Evolutionary conservation across 2,888 invertebrate species (phyloP).

Genomic region (Lasioglossum villosulum): DNA sequence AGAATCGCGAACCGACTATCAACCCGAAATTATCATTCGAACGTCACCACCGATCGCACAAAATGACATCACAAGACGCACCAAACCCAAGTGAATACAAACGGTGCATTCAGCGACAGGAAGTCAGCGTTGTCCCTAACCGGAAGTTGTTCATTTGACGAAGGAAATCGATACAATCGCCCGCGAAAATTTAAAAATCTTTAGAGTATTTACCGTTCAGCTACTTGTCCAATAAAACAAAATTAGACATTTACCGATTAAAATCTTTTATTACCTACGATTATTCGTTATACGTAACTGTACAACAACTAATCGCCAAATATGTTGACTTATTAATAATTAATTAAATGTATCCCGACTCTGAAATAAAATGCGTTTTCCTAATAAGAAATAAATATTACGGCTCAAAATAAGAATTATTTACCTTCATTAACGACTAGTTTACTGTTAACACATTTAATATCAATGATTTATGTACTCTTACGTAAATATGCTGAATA

Average conservation of each 20-base stretch:
- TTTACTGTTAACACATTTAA: background rate
- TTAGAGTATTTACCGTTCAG: background rate
- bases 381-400: background rate
- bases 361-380: background rate
- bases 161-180: background rate
- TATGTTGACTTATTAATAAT: background rate
- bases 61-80: conserved; percentile 39
- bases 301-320: background rate
- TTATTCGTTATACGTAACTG: background rate
- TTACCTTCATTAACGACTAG: background rate
- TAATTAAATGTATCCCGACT: background rate
- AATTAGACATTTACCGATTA: background rate
- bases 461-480: background rate
- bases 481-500: background rate
- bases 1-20: conserved; percentile 18
- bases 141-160: conserved; percentile 21
- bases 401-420: background rate
- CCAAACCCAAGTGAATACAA: conserved; percentile 38
- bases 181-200: conserved; percentile 31
- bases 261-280: background rate
- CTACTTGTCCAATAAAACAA: background rate
- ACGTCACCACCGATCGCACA: conserved; percentile 39
- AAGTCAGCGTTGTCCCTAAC: conserved; percentile 19
- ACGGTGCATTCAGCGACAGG: conserved; percentile 20
- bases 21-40: conserved; percentile 31